phyloP scores from a whole-genome alignment of 2,797 vertebrate species.

The Microctenopoma lineatum region DNA sequence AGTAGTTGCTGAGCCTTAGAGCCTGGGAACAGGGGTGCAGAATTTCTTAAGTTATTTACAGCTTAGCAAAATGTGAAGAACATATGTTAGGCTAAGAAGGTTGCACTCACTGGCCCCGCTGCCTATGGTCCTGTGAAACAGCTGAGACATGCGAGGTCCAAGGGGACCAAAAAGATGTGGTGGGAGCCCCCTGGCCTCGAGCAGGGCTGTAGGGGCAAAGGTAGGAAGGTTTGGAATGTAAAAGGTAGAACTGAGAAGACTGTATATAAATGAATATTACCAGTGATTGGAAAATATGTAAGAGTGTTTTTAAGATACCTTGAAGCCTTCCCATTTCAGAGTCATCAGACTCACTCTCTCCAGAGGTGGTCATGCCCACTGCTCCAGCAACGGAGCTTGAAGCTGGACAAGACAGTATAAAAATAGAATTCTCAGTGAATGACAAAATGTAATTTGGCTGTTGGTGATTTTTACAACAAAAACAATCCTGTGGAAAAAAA shows the following conservation, averaged over 20 bases:
- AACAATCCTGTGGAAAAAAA: too few relatives aligned
- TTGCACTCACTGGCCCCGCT: conserved; percentile 95
- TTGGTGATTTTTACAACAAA: too few relatives aligned
- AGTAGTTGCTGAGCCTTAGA: conserved; percentile 99
- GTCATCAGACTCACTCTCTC: conserved; percentile 99
- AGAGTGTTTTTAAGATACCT: conserved; percentile 80
- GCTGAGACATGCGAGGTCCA: conserved; percentile 98
- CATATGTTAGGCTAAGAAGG: not conserved
- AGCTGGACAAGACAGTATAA: conserved; percentile 77
- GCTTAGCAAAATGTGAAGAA: not conserved
- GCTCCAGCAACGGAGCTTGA: conserved; percentile 99
- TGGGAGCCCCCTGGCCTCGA: conserved; percentile 98
- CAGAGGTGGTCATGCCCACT: conserved; percentile 98
- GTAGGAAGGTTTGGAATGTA: conserved; percentile 16
- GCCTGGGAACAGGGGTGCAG: conserved; percentile 77
- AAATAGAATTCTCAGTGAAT: not conserved
- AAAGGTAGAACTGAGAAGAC: not conserved
- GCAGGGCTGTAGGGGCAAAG: conserved; percentile 84
- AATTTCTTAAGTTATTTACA: not conserved
- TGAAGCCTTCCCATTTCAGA: conserved; percentile 99
- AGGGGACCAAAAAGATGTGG: conserved; percentile 98
- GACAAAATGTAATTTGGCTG: too few relatives aligned
- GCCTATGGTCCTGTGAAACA: conserved; percentile 99
- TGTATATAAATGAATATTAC: not conserved
- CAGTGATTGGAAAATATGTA: not conserved